Evolutionary conservation across 1,140 invertebrate genomes (phyloP).

Genomic region (Brachionus manjavacas): DNA sequence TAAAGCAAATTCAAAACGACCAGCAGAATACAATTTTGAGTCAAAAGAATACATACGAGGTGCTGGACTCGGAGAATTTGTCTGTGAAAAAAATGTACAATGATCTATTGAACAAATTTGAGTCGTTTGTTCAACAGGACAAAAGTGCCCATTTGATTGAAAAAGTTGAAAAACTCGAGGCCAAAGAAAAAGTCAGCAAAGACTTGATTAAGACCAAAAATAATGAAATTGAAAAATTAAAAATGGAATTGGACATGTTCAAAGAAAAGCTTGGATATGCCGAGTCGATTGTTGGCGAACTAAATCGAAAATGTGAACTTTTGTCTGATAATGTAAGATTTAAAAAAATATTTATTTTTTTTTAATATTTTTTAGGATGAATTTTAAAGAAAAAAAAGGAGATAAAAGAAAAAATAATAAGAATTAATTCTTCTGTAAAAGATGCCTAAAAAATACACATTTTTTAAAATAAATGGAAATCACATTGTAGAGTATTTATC

Average conservation of each 20-base stretch:
- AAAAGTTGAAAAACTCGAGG: neutral
- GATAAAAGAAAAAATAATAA: too few relatives aligned
- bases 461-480: too few relatives aligned
- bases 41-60: neutral
- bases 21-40: neutral
- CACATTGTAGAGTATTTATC: too few relatives aligned
- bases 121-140: neutral
- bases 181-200: neutral
- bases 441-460: too few relatives aligned
- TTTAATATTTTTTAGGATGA: neutral
- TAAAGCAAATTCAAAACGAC: conserved; percentile 3
- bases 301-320: neutral
- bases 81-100: conserved; percentile 15
- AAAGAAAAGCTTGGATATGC: conserved; percentile 7
- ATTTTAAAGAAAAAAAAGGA: neutral
- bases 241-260: neutral
- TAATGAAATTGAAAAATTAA: conserved; percentile 11
- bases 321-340: neutral
- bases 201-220: neutral
- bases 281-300: neutral
- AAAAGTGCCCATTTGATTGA: neutral
- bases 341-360: neutral
- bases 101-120: neutral
- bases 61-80: conserved; percentile 2
- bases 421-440: too few relatives aligned